These are phyloP conservation scores for Nibea albiflora DNA, from an alignment of 2,113 vertebrate species.

Conservation along the genomic window DNA sequence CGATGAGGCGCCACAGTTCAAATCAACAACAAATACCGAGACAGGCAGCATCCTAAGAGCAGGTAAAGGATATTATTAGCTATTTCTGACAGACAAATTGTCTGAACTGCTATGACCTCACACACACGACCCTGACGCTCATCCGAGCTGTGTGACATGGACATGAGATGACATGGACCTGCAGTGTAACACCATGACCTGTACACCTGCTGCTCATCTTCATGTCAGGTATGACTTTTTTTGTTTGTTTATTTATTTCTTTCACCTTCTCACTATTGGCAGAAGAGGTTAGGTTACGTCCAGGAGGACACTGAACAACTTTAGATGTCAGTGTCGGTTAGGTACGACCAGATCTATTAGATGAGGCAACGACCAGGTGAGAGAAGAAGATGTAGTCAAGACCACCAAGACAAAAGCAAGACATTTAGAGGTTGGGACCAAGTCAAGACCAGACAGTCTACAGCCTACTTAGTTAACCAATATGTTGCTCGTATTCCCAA, in stretches of 20 bases:
- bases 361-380: no score
- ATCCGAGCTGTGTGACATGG: neutral
- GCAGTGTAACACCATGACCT: conserved; percentile 16
- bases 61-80: neutral
- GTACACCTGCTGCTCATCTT: conserved; percentile 4
- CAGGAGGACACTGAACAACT: no score
- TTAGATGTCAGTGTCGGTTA: no score
- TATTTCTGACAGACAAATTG: neutral
- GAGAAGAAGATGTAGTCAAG: no score
- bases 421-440: no score
- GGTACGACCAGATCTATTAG: no score
- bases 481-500: no score
- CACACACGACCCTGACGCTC: conserved; percentile 1
- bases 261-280: neutral
- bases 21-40: neutral
- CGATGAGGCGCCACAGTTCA: neutral
- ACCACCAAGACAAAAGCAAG: no score
- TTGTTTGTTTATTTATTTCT: neutral
- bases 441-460: no score
- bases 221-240: neutral
- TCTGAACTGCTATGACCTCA: conserved; percentile 16
- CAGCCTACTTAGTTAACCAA: no score
- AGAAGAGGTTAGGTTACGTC: no score
- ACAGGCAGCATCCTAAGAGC: neutral
- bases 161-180: neutral